A percentile compares a stretch with the other conserved stretches of the same genome.
phyloP scores from a whole-genome alignment of 1,140 invertebrate genomes.

The Apocrypta bakeri region DNA sequence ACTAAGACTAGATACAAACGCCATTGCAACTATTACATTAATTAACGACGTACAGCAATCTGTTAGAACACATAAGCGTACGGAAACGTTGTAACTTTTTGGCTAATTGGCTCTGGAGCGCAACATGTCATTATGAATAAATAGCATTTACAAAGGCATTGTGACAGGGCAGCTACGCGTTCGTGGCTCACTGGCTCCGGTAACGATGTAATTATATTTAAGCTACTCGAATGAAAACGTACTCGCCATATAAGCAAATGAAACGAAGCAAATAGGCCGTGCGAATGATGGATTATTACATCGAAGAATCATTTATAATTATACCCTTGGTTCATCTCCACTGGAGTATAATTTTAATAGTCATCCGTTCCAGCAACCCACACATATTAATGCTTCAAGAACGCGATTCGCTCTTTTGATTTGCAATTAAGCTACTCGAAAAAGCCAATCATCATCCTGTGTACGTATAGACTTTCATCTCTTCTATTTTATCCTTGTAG shows the following conservation, averaged over 20 bases:
- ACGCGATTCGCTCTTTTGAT: background rate
- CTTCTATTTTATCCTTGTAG: background rate
- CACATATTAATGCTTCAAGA: no score
- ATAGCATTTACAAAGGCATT: background rate
- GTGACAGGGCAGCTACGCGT: background rate
- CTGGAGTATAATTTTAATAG: conserved; percentile 21
- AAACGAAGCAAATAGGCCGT: conserved; percentile 14
- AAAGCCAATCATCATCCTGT: background rate
- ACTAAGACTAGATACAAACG: no score
- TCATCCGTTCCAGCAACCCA: no score
- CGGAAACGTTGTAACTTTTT: background rate
- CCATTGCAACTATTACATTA: no score
- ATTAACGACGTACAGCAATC: background rate
- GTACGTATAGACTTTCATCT: no score
- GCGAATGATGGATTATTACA: background rate
- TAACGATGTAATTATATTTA: conserved; percentile 42
- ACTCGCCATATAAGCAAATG: conserved; percentile 1
- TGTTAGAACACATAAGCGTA: background rate
- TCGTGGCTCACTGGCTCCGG: background rate
- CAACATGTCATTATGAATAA: background rate
- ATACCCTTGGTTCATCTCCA: background rate
- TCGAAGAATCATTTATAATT: background rate
- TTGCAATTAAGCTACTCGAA: background rate
- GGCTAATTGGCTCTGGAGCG: background rate
- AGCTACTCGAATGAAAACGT: conserved; percentile 17